Evolutionary conservation across 2,113 vertebrate species (phyloP), one percentile per base, ranked within the genome.

Genomic region (Acinonyx jubatus): DNA sequence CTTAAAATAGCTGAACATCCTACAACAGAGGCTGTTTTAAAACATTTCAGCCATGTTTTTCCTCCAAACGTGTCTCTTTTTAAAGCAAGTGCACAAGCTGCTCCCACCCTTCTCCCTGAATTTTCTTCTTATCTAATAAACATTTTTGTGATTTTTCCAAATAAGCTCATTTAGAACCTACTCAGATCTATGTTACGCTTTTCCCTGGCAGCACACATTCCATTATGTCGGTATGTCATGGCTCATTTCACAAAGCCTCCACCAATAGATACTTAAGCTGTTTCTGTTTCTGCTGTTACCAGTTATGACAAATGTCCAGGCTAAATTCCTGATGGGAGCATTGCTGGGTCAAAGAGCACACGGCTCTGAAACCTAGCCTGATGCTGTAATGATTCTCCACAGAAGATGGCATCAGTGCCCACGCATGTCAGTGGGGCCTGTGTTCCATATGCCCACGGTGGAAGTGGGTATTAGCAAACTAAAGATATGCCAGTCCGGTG

Each of bases 111-210:
- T 68, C 13, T 85, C 50, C 33, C 21, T 57, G 8, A 45, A 14
- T 12, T 73, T 96, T 78, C 61, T 91, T 96, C 63, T 87, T 61
- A 71, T 29, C 69, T 91, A 65, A 73, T 66, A 48, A 93, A 45
- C 52, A 88, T 45, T 82, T 79, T 41, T 92, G 74, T 73, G 74
- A 86, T 79, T 79, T 88, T 96, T 91, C 90, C n/a, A 48, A 65
- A 80, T 84, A 25, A 66, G 79, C 41, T 74, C 57, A 79, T 66
- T 80, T n/a, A 94, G 83, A 86, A 85, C 41, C 74, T 38, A 48
- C 16, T 87, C 61, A 55, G 19, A 78, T 78, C 38, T 68, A 19
- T 9, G 29, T 50, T 65, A 84, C 79, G 68, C 36, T 81, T 73
- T 85, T 91, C 68, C 71, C 33, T 12, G 65, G 55, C 14, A 88